phyloP scores from a whole-genome alignment of 2,888 invertebrate species.

The Drosophila falleni region DNA sequence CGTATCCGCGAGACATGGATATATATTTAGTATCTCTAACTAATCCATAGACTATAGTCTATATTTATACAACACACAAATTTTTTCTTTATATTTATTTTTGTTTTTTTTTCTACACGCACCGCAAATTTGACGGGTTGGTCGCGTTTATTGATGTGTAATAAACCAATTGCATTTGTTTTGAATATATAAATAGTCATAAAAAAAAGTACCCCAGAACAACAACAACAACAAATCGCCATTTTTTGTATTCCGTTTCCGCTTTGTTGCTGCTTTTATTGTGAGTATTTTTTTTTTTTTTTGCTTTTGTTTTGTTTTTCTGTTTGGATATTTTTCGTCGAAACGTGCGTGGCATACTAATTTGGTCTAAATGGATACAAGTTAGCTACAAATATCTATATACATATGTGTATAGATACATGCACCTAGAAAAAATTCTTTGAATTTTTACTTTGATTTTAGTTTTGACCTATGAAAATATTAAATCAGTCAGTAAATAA shows the following conservation, averaged over 20 bases:
- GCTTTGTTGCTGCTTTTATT: conserved; percentile 48
- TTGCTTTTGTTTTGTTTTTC: conserved; percentile 43
- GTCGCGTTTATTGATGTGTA: conserved; percentile 77
- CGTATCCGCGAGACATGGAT: conserved; percentile 54
- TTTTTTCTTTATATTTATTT: conserved; percentile 16
- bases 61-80: conserved; percentile 34
- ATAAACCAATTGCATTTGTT: conserved; percentile 84
- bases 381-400: conserved; percentile 9
- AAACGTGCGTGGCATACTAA: conserved; percentile 79
- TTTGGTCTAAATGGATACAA: conserved; percentile 69
- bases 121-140: conserved; percentile 66
- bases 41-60: conserved; percentile 5
- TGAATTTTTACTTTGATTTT: background rate
- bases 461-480: too few species aligned
- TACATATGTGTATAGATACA: conserved; percentile 10
- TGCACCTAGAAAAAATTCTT: background rate
- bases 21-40: conserved; percentile 19
- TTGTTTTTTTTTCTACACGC: conserved; percentile 41
- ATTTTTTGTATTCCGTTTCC: conserved; percentile 66
- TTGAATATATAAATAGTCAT: conserved; percentile 83
- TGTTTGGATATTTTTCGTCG: conserved; percentile 33
- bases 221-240: conserved; percentile 44
- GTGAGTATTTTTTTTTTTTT: conserved; percentile 5
- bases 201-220: conserved; percentile 49
- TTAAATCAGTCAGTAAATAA: too few species aligned